These are phyloP conservation scores for Smittia sp. DNA, from an alignment of 2,888 invertebrate species.

Conservation along the genomic window DNA sequence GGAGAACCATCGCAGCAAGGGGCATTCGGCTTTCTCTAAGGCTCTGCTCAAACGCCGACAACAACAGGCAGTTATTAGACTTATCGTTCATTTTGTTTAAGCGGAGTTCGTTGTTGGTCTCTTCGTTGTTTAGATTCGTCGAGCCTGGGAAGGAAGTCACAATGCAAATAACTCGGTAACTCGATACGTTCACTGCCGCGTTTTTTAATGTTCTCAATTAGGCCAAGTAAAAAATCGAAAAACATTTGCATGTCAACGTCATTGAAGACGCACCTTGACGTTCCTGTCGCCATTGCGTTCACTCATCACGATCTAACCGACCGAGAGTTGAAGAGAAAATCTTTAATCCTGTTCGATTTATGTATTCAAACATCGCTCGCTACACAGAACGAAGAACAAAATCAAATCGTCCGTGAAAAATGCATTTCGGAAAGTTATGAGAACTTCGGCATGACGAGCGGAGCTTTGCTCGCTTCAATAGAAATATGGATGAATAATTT, in stretches of 20 bases:
- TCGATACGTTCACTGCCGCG: background rate
- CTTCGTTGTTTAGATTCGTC: background rate
- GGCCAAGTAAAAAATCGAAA: constrained; percentile 2
- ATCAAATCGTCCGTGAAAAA: constrained; percentile 38
- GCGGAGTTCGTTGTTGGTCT: background rate
- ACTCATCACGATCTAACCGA: background rate
- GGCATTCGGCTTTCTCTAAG: background rate
- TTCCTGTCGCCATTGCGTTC: constrained; percentile 13
- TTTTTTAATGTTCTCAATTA: constrained; percentile 39
- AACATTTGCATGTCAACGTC: constrained; percentile 38
- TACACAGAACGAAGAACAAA: constrained; percentile 24
- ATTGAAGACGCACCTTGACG: background rate
- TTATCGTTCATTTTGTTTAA: constrained; percentile 35
- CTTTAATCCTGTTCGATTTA: constrained; percentile 25
- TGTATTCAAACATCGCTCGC: background rate
- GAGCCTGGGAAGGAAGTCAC: constrained; percentile 11
- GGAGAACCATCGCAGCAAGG: constrained; percentile 27
- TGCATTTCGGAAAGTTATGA: constrained; percentile 38
- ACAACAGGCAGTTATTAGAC: constrained; percentile 7
- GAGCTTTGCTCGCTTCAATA: constrained; percentile 11
- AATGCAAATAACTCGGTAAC: constrained; percentile 30
- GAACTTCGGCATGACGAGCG: constrained; percentile 4
- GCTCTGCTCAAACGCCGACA: constrained; percentile 27
- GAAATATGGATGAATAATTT: constrained; percentile 38
- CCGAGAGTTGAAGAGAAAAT: background rate